A percentile compares a stretch with the other conserved stretches of the same genome.
Conservation (phyloP, 92 coral and sea anemone species). For the Micromussa lordhowensis region DNA sequence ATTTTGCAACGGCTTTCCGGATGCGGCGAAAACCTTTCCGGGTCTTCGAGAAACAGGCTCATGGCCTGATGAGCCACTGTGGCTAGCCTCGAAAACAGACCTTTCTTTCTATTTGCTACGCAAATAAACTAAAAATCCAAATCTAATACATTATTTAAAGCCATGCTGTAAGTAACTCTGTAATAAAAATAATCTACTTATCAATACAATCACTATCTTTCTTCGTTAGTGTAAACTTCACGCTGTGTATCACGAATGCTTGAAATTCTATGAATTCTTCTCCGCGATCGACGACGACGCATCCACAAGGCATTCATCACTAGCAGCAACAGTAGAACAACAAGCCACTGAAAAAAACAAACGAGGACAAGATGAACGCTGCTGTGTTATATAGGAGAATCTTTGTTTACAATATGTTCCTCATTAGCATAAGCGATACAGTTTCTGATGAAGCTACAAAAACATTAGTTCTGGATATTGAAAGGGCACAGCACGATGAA, state of each 20-base stretch:
- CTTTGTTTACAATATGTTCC: no score
- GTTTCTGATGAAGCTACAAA: no score
- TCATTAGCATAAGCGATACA: no score
- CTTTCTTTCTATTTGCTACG: background rate
- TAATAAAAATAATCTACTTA: background rate
- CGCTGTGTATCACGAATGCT: constrained; percentile 42
- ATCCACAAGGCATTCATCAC: constrained; percentile 67
- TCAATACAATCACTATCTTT: background rate
- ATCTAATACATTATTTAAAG: background rate
- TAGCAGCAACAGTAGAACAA: constrained; percentile 51
- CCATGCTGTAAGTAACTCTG: background rate
- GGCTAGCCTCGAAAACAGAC: no score
- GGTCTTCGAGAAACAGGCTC: no score
- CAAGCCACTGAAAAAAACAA: constrained; percentile 69
- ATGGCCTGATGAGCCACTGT: no score
- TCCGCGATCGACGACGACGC: constrained; percentile 62
- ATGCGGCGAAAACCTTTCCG: no score
- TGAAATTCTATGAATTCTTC: constrained; percentile 39
- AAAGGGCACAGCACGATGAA: no score
- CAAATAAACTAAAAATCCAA: background rate
- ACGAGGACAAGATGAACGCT: background rate
- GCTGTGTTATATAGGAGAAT: no score
- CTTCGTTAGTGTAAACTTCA: background rate
- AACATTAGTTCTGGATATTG: no score
- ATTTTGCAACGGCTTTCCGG: no score